These are phyloP conservation scores for Oncopeltus fasciatus DNA, from an alignment of 1,140 invertebrate genomes.

Conservation along the genomic window DNA sequence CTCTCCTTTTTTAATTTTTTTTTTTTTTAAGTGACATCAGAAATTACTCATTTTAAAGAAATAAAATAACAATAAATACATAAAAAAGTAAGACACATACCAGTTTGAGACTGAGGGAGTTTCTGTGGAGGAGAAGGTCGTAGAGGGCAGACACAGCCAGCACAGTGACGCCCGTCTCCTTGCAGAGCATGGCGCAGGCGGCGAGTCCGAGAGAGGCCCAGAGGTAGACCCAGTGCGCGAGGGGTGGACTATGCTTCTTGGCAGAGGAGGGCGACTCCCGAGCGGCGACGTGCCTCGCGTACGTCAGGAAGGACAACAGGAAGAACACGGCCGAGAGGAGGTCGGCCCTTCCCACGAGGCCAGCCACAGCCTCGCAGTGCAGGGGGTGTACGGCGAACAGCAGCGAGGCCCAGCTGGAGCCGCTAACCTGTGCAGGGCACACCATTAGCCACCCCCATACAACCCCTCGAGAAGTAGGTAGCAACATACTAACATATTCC, in stretches of 20 bases:
- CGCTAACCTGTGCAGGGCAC: not conserved
- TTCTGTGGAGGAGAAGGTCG: constrained; percentile 18
- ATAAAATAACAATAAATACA: too few relatives aligned
- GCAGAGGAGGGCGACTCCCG: constrained; percentile 13
- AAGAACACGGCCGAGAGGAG: constrained; percentile 82
- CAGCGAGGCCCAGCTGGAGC: constrained; percentile 58
- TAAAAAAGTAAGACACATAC: constrained; percentile 5
- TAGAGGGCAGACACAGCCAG: constrained; percentile 20
- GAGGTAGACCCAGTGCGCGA: constrained; percentile 15
- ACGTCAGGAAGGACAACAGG: constrained; percentile 69
- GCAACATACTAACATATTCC: too few relatives aligned
- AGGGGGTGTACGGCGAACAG: constrained; percentile 91
- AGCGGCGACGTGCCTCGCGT: constrained; percentile 39
- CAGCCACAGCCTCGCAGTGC: constrained; percentile 90
- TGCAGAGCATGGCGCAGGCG: constrained; percentile 20
- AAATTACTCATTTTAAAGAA: too few relatives aligned
- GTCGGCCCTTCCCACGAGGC: constrained; percentile 91
- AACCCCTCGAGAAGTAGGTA: too few relatives aligned
- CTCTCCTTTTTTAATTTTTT: too few relatives aligned
- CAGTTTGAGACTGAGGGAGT: constrained; percentile 13
- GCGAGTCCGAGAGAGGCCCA: constrained; percentile 18
- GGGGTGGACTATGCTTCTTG: not conserved
- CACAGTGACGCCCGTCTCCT: constrained; percentile 22
- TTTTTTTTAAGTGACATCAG: too few relatives aligned
- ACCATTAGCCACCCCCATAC: constrained; percentile 31